Percentiles rank a stretch among this genome's conserved stretches.
phyloP scores from a whole-genome alignment of 2,888 invertebrate species.

The Caenorhabditis sinica region DNA sequence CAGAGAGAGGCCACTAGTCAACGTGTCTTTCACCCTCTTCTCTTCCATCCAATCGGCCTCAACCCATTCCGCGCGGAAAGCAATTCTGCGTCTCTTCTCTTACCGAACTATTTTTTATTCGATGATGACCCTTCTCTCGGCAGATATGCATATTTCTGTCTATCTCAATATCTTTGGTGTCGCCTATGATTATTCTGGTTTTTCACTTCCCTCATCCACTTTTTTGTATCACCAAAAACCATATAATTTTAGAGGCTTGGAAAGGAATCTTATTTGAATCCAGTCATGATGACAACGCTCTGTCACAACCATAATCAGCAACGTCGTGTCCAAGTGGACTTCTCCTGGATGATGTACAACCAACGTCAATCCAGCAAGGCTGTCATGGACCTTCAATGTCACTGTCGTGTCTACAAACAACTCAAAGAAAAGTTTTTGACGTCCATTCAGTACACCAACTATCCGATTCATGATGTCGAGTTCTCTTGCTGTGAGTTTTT shows the following conservation, averaged over 20 bases:
- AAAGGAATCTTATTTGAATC: neutral
- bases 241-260: neutral
- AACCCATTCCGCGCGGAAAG: constrained; percentile 14
- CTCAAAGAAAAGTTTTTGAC: neutral
- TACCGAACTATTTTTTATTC: neutral
- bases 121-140: neutral
- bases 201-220: neutral
- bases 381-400: constrained; percentile 12
- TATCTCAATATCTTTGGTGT: neutral
- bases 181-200: constrained; percentile 1
- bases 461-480: constrained; percentile 2
- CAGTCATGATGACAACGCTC: neutral
- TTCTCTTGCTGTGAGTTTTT: constrained; percentile 1
- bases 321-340: constrained; percentile 1
- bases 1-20: neutral
- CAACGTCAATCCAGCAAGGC: neutral
- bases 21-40: neutral
- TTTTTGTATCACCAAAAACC: neutral
- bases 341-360: neutral
- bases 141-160: constrained; percentile 1
- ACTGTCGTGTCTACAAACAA: constrained; percentile 7
- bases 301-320: neutral
- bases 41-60: neutral
- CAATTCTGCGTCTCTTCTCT: constrained; percentile 8
- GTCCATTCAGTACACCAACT: neutral